Conservation (phyloP, 2,797 vertebrate species). For the Limosa lapponica region DNA sequence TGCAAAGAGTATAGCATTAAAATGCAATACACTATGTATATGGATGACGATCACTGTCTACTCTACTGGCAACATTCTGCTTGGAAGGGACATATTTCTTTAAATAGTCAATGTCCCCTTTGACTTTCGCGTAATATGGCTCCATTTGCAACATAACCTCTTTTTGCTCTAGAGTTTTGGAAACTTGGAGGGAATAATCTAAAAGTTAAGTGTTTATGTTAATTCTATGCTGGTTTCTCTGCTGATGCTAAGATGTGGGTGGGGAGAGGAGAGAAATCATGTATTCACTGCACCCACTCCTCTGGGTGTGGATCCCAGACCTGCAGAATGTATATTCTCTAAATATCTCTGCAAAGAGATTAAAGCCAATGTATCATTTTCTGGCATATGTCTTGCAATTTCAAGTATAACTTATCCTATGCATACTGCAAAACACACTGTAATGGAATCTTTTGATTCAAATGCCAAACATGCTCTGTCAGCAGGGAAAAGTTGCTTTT, state of each 20-base stretch:
- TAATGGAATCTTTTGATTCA: constrained; percentile 28
- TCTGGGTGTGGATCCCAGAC: constrained; percentile 52
- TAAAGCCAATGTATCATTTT: constrained; percentile 21
- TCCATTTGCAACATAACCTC: not conserved
- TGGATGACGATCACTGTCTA: not conserved
- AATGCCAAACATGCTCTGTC: not conserved
- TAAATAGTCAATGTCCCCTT: not conserved
- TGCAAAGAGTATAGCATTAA: constrained; percentile 5
- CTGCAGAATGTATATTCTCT: constrained; percentile 52
- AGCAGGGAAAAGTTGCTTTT: not conserved
- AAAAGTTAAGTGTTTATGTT: constrained; percentile 59
- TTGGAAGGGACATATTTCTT: not conserved
- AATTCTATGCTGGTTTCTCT: constrained; percentile 42
- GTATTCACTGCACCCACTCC: constrained; percentile 64
- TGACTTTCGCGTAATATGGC: not conserved
- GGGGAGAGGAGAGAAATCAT: constrained; percentile 65
- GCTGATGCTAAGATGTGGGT: constrained; percentile 54
- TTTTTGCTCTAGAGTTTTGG: constrained; percentile 39
- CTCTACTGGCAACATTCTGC: not conserved
- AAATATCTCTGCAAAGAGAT: constrained; percentile 58
- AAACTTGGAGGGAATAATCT: constrained; percentile 40
- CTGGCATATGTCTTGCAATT: constrained; percentile 55
- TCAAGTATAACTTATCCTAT: constrained; percentile 32
- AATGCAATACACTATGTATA: rapidly evolving
- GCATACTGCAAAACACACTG: constrained; percentile 9